Conservation (phyloP, 1,140 invertebrate species). For the Globodera ellingtonae region DNA sequence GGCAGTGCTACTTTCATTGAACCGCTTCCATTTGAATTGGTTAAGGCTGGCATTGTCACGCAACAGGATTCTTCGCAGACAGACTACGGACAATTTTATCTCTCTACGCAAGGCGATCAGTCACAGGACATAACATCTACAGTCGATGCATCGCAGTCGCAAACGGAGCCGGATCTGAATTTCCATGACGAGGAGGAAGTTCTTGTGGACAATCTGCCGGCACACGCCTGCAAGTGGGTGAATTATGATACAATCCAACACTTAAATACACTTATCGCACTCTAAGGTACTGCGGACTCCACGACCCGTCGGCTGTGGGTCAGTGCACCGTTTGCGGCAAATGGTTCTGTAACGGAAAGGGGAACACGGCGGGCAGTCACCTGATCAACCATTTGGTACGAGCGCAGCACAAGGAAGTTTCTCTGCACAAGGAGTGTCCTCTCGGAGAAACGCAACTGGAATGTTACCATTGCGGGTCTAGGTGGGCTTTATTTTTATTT, state of each 20-base stretch:
- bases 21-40: not conserved
- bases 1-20: not conserved
- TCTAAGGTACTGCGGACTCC: constrained; percentile 86
- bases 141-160: constrained; percentile 5
- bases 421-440: constrained; percentile 92
- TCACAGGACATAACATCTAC: constrained; percentile 13
- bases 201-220: constrained; percentile 48
- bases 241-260: not conserved
- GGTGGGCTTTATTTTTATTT: constrained; percentile 66
- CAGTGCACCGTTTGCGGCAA: constrained; percentile 98
- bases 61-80: constrained; percentile 22
- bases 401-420: constrained; percentile 98
- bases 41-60: constrained; percentile 22
- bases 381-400: constrained; percentile 97
- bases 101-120: constrained; percentile 19
- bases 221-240: constrained; percentile 59
- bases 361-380: constrained; percentile 95
- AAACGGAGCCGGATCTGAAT: constrained; percentile 39
- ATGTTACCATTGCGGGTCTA: constrained; percentile 96
- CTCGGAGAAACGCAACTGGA: constrained; percentile 95
- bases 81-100: constrained; percentile 11
- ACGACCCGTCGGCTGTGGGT: constrained; percentile 94
- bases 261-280: not conserved
- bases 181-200: constrained; percentile 49
- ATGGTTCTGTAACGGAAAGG: constrained; percentile 99